Conservation (phyloP, 2,888 invertebrate species). For the Phaonia tiefii region DNA sequence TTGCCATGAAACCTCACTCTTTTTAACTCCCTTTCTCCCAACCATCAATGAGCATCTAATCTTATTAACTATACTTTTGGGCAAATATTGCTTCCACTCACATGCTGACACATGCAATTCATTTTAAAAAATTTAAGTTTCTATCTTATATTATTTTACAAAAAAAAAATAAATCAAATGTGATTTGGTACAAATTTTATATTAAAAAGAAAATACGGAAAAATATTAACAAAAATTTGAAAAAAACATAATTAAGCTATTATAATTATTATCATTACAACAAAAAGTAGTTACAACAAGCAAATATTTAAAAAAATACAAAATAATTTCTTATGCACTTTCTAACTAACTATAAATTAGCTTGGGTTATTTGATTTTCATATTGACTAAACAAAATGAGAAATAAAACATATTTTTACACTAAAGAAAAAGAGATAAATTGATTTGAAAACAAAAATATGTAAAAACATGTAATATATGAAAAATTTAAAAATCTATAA, state of each 20-base stretch:
- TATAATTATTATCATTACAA: conserved; percentile 10
- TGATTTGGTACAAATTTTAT: conserved; percentile 72
- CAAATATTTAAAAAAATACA: conserved; percentile 43
- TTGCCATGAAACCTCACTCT: no score
- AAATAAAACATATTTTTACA: conserved; percentile 57
- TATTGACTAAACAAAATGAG: conserved; percentile 48
- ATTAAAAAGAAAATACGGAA: conserved; percentile 56
- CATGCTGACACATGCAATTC: no score
- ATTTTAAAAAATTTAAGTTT: no score
- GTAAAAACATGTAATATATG: conserved; percentile 52
- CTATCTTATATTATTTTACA: conserved; percentile 61
- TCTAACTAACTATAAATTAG: conserved; percentile 65
- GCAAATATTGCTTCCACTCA: no score
- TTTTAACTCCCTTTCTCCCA: no score
- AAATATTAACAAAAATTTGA: conserved; percentile 48
- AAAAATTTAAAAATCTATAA: conserved; percentile 40
- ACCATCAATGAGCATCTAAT: no score
- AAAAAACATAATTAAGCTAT: conserved; percentile 51
- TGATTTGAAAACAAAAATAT: conserved; percentile 29
- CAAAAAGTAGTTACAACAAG: conserved; percentile 31
- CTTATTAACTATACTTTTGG: no score
- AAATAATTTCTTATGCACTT: conserved; percentile 63
- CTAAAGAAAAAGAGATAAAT: background rate
- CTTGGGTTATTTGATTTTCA: conserved; percentile 67
- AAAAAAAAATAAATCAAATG: conserved; percentile 71